Evolutionary conservation across 2,888 invertebrate genomes (phyloP).

Genomic region (Kryphioiulus occultus): DNA sequence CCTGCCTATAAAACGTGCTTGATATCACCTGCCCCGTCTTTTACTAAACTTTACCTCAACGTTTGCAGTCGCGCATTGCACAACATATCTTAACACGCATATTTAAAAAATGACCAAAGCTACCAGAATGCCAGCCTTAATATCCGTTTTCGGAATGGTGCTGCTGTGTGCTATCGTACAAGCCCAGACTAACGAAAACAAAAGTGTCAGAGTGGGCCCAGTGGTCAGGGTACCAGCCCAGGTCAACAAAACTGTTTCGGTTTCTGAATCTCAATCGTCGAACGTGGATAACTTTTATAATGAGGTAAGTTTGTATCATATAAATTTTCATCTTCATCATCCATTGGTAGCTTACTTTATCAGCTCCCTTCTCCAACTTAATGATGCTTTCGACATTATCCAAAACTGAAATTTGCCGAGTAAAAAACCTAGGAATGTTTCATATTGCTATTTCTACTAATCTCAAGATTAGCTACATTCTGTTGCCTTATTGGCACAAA

Average conservation of each 20-base stretch:
- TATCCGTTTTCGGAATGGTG: conserved; percentile 46
- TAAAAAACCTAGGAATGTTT: too few relatives aligned
- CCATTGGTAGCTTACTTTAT: too few relatives aligned
- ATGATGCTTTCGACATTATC: too few relatives aligned
- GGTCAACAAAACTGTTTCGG: conserved; percentile 52
- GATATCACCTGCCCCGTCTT: conserved; percentile 46
- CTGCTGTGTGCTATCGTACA: conserved; percentile 2
- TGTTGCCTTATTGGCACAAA: too few relatives aligned
- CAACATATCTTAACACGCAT: neutral
- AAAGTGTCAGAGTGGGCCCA: conserved; percentile 52
- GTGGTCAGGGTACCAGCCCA: conserved; percentile 52
- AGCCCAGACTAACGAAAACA: conserved; percentile 52
- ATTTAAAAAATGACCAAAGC: conserved; percentile 37
- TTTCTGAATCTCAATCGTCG: conserved; percentile 51
- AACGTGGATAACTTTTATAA: conserved; percentile 52
- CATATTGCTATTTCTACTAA: too few relatives aligned
- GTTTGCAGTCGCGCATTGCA: conserved; percentile 37
- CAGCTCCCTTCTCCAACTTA: too few relatives aligned
- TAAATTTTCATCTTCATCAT: neutral
- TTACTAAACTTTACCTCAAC: conserved; percentile 39
- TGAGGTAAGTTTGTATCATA: conserved; percentile 47
- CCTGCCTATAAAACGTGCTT: conserved; percentile 27
- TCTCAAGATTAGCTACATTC: too few relatives aligned
- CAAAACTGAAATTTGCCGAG: too few relatives aligned
- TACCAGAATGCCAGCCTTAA: conserved; percentile 36